phyloP scores from a whole-genome alignment of 2,797 vertebrate species.

The Squalus acanthias region DNA sequence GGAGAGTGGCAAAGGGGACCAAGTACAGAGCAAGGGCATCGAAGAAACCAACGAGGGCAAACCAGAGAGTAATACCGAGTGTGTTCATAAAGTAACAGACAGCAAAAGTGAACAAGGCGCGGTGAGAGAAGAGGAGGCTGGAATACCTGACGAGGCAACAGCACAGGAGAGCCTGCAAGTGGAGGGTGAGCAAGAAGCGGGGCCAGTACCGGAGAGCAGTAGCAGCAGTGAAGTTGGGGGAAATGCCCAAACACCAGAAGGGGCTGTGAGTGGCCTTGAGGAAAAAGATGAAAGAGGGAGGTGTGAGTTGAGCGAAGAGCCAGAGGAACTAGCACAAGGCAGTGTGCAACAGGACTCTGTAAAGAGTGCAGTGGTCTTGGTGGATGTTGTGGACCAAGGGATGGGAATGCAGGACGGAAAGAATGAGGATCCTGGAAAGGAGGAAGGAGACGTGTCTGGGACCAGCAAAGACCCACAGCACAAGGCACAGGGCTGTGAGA shows the following conservation, averaged over 20 bases:
- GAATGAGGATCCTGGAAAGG: slow-evolving; percentile 23
- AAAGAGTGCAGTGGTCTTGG: neutral
- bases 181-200: slow-evolving; percentile 54
- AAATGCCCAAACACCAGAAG: neutral
- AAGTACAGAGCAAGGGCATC: neutral
- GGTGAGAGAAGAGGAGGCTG: neutral
- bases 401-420: slow-evolving; percentile 33
- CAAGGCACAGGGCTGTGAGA: too few species aligned
- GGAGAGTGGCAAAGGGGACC: neutral
- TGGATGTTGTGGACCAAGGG: neutral
- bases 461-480: neutral
- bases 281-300: neutral
- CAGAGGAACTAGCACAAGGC: neutral
- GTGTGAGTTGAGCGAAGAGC: neutral
- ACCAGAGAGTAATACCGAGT: neutral
- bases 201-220: slow-evolving; percentile 46
- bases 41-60: neutral
- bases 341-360: neutral
- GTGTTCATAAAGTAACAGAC: neutral
- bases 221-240: neutral
- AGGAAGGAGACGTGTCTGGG: neutral
- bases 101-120: neutral
- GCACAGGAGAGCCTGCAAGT: slow-evolving; percentile 33
- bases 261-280: neutral
- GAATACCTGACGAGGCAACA: neutral